Percentiles rank a stretch among this genome's conserved stretches.
Evolutionary conservation across 1,140 invertebrate species (phyloP).

Genomic region (Lordiphosa mommai): DNA sequence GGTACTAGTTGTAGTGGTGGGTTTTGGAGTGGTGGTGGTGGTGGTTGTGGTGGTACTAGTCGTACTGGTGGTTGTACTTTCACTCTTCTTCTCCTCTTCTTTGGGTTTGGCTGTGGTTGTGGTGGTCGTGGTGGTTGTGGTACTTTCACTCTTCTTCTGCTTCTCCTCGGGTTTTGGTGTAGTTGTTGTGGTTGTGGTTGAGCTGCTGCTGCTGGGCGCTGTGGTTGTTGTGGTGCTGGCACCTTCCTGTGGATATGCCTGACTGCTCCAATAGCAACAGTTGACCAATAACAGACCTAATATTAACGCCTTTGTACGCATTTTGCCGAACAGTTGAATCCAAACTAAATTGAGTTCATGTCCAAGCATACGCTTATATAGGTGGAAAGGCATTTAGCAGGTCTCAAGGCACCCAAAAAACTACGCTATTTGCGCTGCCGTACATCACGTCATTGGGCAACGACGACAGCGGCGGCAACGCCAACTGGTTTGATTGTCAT

Average conservation of each 20-base stretch:
- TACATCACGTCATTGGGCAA: not conserved
- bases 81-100: too few relatives aligned
- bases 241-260: slow-evolving; percentile 37
- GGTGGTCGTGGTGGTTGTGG: too few relatives aligned
- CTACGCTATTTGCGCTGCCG: too few relatives aligned
- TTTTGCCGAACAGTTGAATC: slow-evolving; percentile 27
- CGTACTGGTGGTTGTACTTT: slow-evolving; percentile 1
- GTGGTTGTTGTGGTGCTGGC: slow-evolving; percentile 2
- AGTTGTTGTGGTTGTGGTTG: slow-evolving; percentile 18
- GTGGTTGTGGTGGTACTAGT: not conserved
- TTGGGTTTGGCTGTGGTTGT: too few relatives aligned
- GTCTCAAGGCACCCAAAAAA: not conserved
- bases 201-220: not conserved
- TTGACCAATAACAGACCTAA: slow-evolving; percentile 36
- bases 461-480: not conserved
- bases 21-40: slow-evolving; percentile 8
- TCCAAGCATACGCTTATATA: slow-evolving; percentile 46
- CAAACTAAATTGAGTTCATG: slow-evolving; percentile 43
- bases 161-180: slow-evolving; percentile 28
- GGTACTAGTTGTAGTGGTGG: not conserved
- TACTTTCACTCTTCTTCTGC: too few relatives aligned
- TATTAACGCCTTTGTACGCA: slow-evolving; percentile 29
- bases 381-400: slow-evolving; percentile 16
- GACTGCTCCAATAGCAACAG: slow-evolving; percentile 17
- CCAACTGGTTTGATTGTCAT: slow-evolving; percentile 50